Evolutionary conservation across 2,797 vertebrate genomes (phyloP), one percentile per base, ranked within the genome.

Genomic region (Platyrinchus mystaceus): DNA sequence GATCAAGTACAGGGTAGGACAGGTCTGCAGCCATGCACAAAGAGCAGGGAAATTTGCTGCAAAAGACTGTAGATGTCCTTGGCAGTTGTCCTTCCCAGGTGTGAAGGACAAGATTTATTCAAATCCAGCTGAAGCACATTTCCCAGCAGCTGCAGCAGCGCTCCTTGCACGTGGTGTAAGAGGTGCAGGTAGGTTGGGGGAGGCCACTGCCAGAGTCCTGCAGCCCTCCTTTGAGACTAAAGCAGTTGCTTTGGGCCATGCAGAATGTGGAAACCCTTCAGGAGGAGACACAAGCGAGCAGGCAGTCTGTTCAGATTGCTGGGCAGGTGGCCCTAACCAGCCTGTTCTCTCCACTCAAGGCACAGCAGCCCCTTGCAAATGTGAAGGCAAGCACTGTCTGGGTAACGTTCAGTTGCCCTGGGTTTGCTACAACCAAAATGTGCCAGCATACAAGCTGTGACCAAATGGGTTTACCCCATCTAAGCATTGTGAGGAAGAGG

Each of bases 351-450:
- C 53, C 39, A 41, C 36, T 26, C 4, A 0, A 2, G 39, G 41
- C 62, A 60, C 19, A 63, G 34, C 0, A 3, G 32, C 16, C 30
- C 46, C 32, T 49, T 36, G 41, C 1, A 8, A 81, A 46, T 2
- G 2, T 12, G 7, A 30, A 69, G n/a, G 22, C 1, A 4, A 79
- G 46, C 3, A 3, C 36, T 71, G 60, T 53, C 36, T 41, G 30
- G 0, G 4, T 30, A 28, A 60, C 0, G 1, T 10, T n/a, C 26
- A 4, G 5, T 16, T 68, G 14, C 13, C 0, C 0, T 11, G 41
- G 26, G 22, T 28, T 85, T 64, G 39, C 23, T 36, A 12, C 15
- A 83, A 6, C 15, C n/a, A 32, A 32, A 69, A 36, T 1, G 2
- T n/a, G 34, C 19, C 8, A 3, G 43, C 53, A 63, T 66, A 39